These are phyloP conservation scores for Anomalospiza imberbis DNA, from an alignment of 2,797 vertebrate genomes.

Conservation along the genomic window DNA sequence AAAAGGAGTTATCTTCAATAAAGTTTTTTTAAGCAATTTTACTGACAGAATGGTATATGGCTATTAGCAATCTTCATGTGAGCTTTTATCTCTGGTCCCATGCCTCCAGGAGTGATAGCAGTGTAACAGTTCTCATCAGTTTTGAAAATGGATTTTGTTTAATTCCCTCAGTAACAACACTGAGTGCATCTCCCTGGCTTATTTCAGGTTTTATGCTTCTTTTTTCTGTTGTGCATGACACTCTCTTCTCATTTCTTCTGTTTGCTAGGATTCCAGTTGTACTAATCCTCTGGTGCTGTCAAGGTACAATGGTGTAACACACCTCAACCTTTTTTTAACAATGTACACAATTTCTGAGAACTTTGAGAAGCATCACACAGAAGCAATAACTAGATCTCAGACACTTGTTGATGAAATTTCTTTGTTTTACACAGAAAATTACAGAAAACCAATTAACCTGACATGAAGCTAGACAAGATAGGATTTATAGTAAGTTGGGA, in stretches of 20 bases:
- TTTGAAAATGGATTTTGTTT: slow-evolving; percentile 11
- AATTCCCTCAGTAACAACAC: background rate
- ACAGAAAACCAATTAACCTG: background rate
- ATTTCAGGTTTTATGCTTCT: background rate
- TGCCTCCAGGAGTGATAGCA: background rate
- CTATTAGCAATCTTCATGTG: background rate
- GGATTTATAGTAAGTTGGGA: background rate
- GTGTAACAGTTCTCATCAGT: background rate
- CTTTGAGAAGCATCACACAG: background rate
- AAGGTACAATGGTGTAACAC: background rate
- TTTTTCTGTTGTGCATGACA: background rate
- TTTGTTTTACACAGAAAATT: background rate
- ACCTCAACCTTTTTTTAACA: background rate
- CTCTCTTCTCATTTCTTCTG: background rate
- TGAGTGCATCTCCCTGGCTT: background rate
- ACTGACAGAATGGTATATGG: background rate
- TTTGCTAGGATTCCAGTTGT: background rate
- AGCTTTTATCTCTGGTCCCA: background rate
- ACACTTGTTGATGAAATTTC: background rate
- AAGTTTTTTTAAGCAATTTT: background rate
- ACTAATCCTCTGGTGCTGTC: background rate
- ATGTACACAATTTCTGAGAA: background rate
- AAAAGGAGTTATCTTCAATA: background rate
- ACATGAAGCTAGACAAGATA: background rate
- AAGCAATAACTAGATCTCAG: background rate